Percentiles rank a stretch among this genome's conserved stretches.
Evolutionary conservation across 2,888 invertebrate genomes (phyloP).

Genomic region (Rhagonycha lutea): DNA sequence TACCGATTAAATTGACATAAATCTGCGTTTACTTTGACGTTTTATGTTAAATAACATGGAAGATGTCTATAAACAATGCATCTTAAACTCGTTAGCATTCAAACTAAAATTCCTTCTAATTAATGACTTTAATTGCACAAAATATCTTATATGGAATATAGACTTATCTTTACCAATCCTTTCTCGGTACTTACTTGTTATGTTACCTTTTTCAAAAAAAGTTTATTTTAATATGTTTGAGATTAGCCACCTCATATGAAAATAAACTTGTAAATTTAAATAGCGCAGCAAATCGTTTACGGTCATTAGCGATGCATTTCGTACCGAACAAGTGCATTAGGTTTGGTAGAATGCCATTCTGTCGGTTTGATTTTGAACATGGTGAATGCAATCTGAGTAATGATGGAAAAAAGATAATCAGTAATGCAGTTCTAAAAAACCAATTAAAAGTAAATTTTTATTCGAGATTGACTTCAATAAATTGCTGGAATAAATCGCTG

Average conservation of each 20-base stretch:
- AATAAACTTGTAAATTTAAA: not conserved
- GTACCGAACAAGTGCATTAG: not conserved
- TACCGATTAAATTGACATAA: slow-evolving; percentile 25
- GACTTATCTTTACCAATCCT: not conserved
- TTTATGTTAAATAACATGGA: slow-evolving; percentile 10
- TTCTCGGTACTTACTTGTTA: not conserved
- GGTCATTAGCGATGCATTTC: not conserved
- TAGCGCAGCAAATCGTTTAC: slow-evolving; percentile 17
- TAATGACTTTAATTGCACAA: slow-evolving; percentile 28
- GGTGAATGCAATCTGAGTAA: not conserved
- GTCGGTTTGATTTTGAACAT: not conserved
- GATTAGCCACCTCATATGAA: not conserved
- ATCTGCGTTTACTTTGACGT: slow-evolving; percentile 20
- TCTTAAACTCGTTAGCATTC: slow-evolving; percentile 15
- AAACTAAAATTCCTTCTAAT: slow-evolving; percentile 26
- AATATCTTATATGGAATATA: slow-evolving; percentile 19
- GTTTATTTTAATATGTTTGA: not conserved
- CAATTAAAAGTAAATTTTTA: not conserved
- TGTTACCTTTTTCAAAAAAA: not conserved
- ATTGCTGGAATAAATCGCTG: not conserved
- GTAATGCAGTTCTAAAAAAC: not conserved
- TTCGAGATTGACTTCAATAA: not conserved
- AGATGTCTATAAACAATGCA: slow-evolving; percentile 26
- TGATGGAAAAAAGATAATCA: not conserved
- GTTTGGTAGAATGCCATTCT: not conserved